These are phyloP conservation scores for Centropus bengalensis DNA, from an alignment of 2,113 vertebrate species.

Conservation along the genomic window DNA sequence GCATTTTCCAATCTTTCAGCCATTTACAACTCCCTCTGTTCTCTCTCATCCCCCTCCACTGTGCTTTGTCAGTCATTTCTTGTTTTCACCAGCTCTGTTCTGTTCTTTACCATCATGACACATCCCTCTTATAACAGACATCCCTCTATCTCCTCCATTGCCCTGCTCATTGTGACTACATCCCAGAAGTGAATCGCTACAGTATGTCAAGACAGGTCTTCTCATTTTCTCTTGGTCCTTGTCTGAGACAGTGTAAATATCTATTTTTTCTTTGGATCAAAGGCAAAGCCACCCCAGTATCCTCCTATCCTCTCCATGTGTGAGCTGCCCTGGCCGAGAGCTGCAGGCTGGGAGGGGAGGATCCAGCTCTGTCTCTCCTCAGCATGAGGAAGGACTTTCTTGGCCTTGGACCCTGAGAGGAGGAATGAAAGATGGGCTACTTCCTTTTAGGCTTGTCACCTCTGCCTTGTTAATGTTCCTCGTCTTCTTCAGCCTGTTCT, in stretches of 20 bases:
- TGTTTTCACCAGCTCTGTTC: neutral
- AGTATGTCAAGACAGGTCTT: neutral
- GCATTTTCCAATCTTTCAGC: slow-evolving; percentile 25
- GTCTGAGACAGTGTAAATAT: neutral
- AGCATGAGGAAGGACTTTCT: neutral
- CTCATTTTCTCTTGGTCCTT: neutral
- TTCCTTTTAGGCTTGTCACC: neutral
- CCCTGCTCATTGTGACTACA: neutral
- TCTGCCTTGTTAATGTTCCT: neutral
- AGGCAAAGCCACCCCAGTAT: neutral
- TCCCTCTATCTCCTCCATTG: neutral
- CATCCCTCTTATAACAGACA: neutral
- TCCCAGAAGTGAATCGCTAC: neutral
- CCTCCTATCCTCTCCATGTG: neutral
- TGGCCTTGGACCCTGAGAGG: neutral
- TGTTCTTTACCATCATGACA: neutral
- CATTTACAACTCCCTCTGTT: slow-evolving; percentile 43
- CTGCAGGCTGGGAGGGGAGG: neutral
- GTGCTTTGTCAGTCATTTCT: slow-evolving; percentile 54
- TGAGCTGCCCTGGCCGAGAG: neutral
- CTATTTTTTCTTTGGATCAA: neutral
- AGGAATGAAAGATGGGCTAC: neutral
- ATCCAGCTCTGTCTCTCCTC: neutral
- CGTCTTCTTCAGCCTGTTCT: rapidly evolving
- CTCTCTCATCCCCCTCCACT: slow-evolving; percentile 17